Evolutionary conservation across 2,888 invertebrate genomes (phyloP).

Genomic region (Flexamia atlantica): DNA sequence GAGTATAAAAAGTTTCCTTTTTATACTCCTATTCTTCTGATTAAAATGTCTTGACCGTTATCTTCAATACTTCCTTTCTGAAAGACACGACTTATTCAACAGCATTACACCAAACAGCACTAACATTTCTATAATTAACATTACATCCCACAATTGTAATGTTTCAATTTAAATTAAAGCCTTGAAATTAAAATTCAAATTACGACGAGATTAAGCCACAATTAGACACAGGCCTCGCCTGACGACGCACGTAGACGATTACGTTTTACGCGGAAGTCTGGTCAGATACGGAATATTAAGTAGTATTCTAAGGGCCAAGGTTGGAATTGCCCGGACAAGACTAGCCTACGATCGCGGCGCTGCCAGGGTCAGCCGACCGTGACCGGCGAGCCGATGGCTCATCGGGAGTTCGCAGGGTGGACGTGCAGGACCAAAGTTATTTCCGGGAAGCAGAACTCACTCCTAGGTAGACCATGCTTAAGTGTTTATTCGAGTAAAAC

Average conservation of each 20-base stretch:
- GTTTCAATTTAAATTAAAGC: not conserved
- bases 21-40: too few species aligned
- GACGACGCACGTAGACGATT: slow-evolving; percentile 7
- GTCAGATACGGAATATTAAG: not conserved
- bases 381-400: not conserved
- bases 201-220: not conserved
- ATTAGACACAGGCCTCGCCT: not conserved
- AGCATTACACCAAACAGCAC: too few species aligned
- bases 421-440: not conserved
- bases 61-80: too few species aligned
- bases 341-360: not conserved
- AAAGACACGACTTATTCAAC: too few species aligned
- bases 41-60: too few species aligned
- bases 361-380: not conserved
- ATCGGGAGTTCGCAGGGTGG: not conserved
- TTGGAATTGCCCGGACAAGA: not conserved
- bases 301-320: not conserved
- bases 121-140: too few species aligned
- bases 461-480: too few species aligned
- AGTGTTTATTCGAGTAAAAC: too few species aligned
- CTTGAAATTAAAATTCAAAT: not conserved
- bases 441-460: too few species aligned
- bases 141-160: too few species aligned
- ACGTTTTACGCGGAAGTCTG: slow-evolving; percentile 9
- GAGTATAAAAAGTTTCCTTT: too few species aligned